These are phyloP conservation scores for Trichopoda pennipes DNA, from an alignment of 2,888 invertebrate genomes.

Conservation along the genomic window DNA sequence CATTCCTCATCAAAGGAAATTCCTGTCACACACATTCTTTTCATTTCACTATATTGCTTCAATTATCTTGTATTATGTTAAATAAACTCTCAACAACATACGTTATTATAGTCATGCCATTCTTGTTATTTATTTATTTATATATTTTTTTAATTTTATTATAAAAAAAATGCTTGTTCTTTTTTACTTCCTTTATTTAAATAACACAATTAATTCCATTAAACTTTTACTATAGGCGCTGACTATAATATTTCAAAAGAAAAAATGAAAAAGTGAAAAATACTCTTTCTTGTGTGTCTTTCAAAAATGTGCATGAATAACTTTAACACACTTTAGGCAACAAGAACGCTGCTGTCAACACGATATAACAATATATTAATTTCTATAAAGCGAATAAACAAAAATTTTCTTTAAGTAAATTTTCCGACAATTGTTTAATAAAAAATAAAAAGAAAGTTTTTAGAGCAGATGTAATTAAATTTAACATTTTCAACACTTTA, in stretches of 20 bases:
- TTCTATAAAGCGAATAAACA: too few species aligned
- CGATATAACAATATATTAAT: too few species aligned
- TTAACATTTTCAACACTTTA: too few species aligned
- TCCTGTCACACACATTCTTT: not conserved
- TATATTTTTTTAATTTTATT: not conserved
- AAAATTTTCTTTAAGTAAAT: too few species aligned
- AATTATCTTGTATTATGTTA: too few species aligned
- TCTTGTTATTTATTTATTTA: not conserved
- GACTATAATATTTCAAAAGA: not conserved
- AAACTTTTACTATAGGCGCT: conserved; percentile 12
- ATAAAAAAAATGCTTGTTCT: not conserved
- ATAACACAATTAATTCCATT: conserved; percentile 21
- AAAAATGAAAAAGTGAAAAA: not conserved
- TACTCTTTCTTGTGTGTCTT: not conserved
- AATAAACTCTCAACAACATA: too few species aligned
- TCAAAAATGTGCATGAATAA: not conserved
- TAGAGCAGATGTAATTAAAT: too few species aligned
- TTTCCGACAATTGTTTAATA: too few species aligned
- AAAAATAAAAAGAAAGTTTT: too few species aligned
- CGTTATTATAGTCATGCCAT: too few species aligned
- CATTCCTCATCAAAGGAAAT: not conserved
- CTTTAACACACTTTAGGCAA: not conserved
- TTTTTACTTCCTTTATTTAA: conserved; percentile 21
- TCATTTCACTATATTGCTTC: not conserved
- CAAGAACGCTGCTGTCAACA: not conserved